Evolutionary conservation across 2,888 invertebrate genomes (phyloP).

Genomic region (Oxytorus armatus): DNA sequence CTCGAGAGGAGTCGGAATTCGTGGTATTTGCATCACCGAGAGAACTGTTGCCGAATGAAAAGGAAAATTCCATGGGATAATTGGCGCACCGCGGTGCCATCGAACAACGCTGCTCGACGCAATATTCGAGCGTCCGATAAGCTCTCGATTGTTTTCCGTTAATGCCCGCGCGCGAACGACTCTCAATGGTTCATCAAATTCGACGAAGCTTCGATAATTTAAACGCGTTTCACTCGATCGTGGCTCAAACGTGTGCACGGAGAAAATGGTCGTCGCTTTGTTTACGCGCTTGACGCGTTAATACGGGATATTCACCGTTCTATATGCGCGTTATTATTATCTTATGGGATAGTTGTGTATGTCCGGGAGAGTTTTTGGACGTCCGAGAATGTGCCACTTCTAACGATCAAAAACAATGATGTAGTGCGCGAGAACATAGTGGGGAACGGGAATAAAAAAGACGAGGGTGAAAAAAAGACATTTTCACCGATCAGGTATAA

Average conservation of each 20-base stretch:
- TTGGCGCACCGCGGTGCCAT: constrained; percentile 10
- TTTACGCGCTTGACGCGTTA: constrained; percentile 23
- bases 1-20: neutral
- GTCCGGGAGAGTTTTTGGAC: constrained; percentile 53
- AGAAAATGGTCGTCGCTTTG: constrained; percentile 56
- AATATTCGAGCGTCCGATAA: constrained; percentile 61
- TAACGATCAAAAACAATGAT: constrained; percentile 55
- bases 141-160: constrained; percentile 71
- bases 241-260: neutral
- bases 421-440: neutral
- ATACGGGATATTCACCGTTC: neutral
- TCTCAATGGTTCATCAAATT: constrained; percentile 66
- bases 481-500: constrained; percentile 42
- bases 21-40: constrained; percentile 6
- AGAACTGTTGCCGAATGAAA: neutral
- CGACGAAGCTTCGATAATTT: constrained; percentile 66
- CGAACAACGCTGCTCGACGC: constrained; percentile 33
- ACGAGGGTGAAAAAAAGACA: constrained; percentile 1
- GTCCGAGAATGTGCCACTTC: constrained; percentile 53
- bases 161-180: constrained; percentile 57
- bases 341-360: constrained; percentile 36
- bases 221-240: constrained; percentile 47
- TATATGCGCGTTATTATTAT: constrained; percentile 5
- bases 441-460: constrained; percentile 14
- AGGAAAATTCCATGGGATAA: constrained; percentile 38